Evolutionary conservation across 2,888 invertebrate species (phyloP), one percentile per base, ranked within the genome.

Genomic region (Exocentrus adspersus): DNA sequence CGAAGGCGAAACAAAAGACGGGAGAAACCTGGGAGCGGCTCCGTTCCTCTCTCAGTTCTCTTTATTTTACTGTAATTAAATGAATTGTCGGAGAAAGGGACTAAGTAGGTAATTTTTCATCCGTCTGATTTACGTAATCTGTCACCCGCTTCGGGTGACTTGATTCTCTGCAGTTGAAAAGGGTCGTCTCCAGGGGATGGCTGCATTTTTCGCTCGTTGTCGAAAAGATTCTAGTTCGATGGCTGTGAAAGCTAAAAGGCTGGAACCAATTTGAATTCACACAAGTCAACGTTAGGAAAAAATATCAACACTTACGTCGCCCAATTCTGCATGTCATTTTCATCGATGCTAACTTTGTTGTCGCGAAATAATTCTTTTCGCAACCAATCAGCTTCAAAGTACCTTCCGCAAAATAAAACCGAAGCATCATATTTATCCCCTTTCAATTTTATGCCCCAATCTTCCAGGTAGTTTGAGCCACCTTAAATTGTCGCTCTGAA

Each of bases 91-190:
- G 37, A 37, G 37, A 37, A 37, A 37, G 37, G 37, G 12, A 37
- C 37, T 37, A 37, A 37, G 37, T 37, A 37, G 37, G 37, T 37
- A 37, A 37, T 37, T 37, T 37, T 37, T 37, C 37, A 37, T 37
- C 37, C 37, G 37, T 37, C 37, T 37, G 37, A 37, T 37, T 37
- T 37, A 37, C 37, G 37, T 37, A 37, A 37, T 37, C 37, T 37
- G 37, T 37, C 37, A 37, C 37, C 37, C n/a, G 37, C 12, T 37
- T n/a, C 12, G 14, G 37, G 12, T n/a, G 10, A 14, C 37, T 37
- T 37, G 37, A 37, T 37, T 37, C 37, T 37, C n/a, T 37, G 37
- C 37, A 37, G 12, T 14, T 37, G 37, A 37, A 12, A 37, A 37
- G 37, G 37, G 37, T 37, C 37, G 37, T 12, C 37, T 37, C 37